phyloP scores from a whole-genome alignment of 2,888 invertebrate genomes.

The Caenorhabditis uteleia region DNA sequence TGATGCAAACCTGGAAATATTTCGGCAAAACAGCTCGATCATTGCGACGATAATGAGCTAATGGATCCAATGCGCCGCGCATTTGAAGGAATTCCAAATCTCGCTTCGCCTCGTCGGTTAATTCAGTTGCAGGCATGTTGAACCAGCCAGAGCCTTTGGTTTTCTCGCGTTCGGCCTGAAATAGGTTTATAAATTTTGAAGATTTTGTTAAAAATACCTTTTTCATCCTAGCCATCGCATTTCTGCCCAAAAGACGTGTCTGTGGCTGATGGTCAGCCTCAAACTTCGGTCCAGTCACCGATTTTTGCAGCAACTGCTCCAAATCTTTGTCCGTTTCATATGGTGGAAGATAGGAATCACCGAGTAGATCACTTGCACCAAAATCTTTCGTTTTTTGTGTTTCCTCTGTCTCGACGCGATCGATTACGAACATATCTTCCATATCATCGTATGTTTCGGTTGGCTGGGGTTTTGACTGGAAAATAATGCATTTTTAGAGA shows the following conservation, averaged over 20 bases:
- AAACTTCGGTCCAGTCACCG: conserved; percentile 43
- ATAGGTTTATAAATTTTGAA: conserved; percentile 40
- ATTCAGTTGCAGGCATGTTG: conserved; percentile 82
- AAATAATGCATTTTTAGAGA: not conserved
- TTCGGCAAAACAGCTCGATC: conserved; percentile 84
- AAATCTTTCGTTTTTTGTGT: conserved; percentile 5
- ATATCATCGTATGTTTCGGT: conserved; percentile 3
- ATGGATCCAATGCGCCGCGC: conserved; percentile 86
- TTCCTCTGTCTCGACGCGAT: conserved; percentile 10
- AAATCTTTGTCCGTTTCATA: conserved; percentile 44
- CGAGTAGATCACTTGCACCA: conserved; percentile 7
- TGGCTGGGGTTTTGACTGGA: no score
- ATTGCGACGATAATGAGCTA: conserved; percentile 92
- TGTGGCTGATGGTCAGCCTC: conserved; percentile 44
- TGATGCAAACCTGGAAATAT: conserved; percentile 81
- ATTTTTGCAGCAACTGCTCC: conserved; percentile 41
- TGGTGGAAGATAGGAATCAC: conserved; percentile 12
- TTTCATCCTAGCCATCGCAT: conserved; percentile 29
- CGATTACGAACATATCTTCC: conserved; percentile 33
- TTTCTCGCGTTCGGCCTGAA: conserved; percentile 79
- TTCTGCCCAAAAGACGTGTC: conserved; percentile 27
- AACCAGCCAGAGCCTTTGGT: conserved; percentile 89
- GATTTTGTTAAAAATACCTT: conserved; percentile 26
- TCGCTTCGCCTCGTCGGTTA: conserved; percentile 80
- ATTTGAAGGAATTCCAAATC: conserved; percentile 89